Base-by-base conservation (phyloP, 2,797 vertebrate genomes). In the Fundulus diaphanus region DNA sequence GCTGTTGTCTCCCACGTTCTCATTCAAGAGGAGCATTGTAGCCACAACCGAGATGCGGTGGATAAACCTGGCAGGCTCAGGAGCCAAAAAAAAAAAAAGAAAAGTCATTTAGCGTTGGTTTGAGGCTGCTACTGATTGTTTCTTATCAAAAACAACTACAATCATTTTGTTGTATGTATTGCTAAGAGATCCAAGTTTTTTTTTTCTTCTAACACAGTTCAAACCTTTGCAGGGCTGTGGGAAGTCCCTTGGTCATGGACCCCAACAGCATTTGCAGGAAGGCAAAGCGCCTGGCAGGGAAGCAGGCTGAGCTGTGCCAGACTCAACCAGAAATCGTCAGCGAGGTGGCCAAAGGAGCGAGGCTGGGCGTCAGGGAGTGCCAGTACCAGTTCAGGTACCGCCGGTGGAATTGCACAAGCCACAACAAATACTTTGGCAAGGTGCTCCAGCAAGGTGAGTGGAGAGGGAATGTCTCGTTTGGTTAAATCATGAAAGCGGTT, bases 261-360 rank as follows among this genome's bases (percentile, higher is more conserved):
- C 97, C 98, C 76, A 99, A 97, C 93, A 99, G 97, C 91, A 99
- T 99, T 93, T 99, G 98, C 93, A 96, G 98, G 91, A 99, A 99
- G 95, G 97, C 98, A 0, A 97, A 97, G 92, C 94, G 97, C 24
- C 93, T 99, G 90, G 97, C 96, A 0, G 97, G 98, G 74, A 96
- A 97, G 85, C 97, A 99, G 93, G 97, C 97, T 0, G 98, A 99
- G 87, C 89, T 99, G 88, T 99, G 98, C 92, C 98, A 99, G 90
- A 96, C 97, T 4, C 98, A 99, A 90, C 98, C 98, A 0, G 98
- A 99, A 94, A 98, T 99, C 4, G 96, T 99, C 82, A 96, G 93
- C 3, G 98, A 99, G 90, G 96, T 98, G 78, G 98, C 97, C 79
- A 98, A 98, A 85, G 98, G 98, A 7, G 97, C 98, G 83, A 95